These are phyloP conservation scores for Ganaspis brasiliensis DNA, from an alignment of 2,888 invertebrate genomes.

Conservation along the genomic window DNA sequence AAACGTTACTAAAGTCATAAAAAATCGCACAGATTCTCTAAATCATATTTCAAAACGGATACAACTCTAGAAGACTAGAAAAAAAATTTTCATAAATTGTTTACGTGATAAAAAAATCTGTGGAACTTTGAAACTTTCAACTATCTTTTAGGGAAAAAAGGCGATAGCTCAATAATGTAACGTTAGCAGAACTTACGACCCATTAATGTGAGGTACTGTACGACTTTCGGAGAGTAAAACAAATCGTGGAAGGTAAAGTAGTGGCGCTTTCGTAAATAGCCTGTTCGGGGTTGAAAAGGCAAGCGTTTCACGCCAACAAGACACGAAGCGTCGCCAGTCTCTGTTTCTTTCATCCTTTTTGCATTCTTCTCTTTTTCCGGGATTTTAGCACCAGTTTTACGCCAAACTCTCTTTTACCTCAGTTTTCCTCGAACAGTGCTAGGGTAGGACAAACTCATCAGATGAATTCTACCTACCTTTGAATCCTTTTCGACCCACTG, in stretches of 20 bases:
- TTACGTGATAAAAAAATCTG: background rate
- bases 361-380: background rate
- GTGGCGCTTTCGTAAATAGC: constrained; percentile 39
- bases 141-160: background rate
- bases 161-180: background rate
- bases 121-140: too few relatives aligned
- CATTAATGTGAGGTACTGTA: constrained; percentile 30
- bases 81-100: too few relatives aligned
- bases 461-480: constrained; percentile 40
- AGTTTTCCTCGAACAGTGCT: constrained; percentile 10
- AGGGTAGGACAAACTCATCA: constrained; percentile 19
- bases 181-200: constrained; percentile 2
- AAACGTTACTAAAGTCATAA: background rate
- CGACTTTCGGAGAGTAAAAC: constrained; percentile 36
- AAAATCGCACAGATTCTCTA: background rate
- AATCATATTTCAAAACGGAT: background rate
- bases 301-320: constrained; percentile 21
- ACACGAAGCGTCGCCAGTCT: constrained; percentile 21
- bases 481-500: constrained; percentile 16
- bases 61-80: background rate
- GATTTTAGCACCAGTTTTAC: background rate
- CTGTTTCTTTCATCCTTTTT: background rate
- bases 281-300: constrained; percentile 24
- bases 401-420: constrained; percentile 13
- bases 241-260: constrained; percentile 45